Evolutionary conservation across 2,888 invertebrate genomes (phyloP), one percentile per base, ranked within the genome.

Genomic region (Agapostemon virescens): DNA sequence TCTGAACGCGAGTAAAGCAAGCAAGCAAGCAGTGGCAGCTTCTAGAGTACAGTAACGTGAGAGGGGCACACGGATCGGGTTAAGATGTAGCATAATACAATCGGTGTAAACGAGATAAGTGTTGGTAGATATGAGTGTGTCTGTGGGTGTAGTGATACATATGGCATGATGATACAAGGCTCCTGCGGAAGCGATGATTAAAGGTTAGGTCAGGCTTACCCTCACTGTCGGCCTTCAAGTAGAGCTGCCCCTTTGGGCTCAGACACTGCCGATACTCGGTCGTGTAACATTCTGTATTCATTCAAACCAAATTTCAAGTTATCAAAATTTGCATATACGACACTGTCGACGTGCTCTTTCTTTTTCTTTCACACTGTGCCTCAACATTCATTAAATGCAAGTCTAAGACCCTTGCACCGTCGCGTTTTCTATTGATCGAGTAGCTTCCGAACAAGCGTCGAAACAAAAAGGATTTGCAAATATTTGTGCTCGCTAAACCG

Each of bases 181-280:
- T 91, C 91, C 92, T 89, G 91, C 88, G 89, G 88, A 90, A 90
- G 89, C 91, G 91, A 88, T 90, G 90, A 91, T 90, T 90, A 90
- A 90, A 91, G 88, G 88, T 90, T 91, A 90, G 90, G 89, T 91
- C 89, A 87, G 90, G 93, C 96, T 96, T 96, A 97, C 96, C 96
- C 94, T 96, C 95, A 94, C 95, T 95, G 94, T 97, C 96, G 93
- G 96, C 95, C 95, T 96, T 96, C 94, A 96, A 95, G 95, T 96
- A 96, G 93, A 95, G 95, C 94, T 96, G 96, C 93, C 96, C 96
- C 94, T 95, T 94, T 91, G 96, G 95, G 94, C 96, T 96, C 94
- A 96, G 95, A 94, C 95, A 95, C 92, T 95, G 95, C 93, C 96
- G 95, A 94, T 94, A 95, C 95, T 96, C 96, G 94, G 95, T 95